phyloP scores from a whole-genome alignment of 2,797 vertebrate species.

The Clarias laeviceps region DNA sequence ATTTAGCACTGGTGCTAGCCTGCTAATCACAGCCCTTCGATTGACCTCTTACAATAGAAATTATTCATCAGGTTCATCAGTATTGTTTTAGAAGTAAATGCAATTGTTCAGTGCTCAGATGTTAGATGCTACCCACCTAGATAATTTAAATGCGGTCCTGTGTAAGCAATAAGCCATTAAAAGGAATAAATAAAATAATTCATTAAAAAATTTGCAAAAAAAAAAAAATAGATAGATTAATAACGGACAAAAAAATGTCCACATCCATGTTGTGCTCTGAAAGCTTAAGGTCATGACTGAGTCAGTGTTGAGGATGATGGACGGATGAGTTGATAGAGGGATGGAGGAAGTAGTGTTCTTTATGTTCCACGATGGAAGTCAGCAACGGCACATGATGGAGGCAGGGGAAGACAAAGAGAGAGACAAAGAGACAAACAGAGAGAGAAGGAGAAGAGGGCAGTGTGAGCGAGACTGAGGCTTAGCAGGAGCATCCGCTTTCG shows the following conservation, averaged over 20 bases:
- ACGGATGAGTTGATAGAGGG: constrained; percentile 27
- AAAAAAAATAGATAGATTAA: constrained; percentile 24
- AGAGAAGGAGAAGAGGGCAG: constrained; percentile 74
- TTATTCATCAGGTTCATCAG: not conserved
- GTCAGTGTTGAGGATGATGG: constrained; percentile 67
- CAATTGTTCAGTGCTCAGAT: not conserved
- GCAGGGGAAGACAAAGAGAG: constrained; percentile 63
- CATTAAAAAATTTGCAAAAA: constrained; percentile 63
- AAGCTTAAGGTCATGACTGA: constrained; percentile 82
- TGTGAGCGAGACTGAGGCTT: constrained; percentile 69
- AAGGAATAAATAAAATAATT: constrained; percentile 70
- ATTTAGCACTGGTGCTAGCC: not conserved
- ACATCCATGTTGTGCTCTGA: constrained; percentile 78
- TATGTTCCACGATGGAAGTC: constrained; percentile 55
- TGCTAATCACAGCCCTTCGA: not conserved
- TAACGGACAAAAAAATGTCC: constrained; percentile 63
- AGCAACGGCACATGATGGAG: constrained; percentile 33
- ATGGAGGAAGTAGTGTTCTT: constrained; percentile 68
- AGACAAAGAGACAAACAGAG: constrained; percentile 65
- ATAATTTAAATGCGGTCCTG: not conserved
- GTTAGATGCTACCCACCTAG: not conserved
- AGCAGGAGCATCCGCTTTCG: constrained; percentile 95
- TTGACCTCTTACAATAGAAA: not conserved
- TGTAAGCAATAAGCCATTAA: constrained; percentile 44
- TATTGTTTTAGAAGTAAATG: not conserved